phyloP scores from a whole-genome alignment of 2,113 vertebrate genomes.

The Colossoma macropomum region DNA sequence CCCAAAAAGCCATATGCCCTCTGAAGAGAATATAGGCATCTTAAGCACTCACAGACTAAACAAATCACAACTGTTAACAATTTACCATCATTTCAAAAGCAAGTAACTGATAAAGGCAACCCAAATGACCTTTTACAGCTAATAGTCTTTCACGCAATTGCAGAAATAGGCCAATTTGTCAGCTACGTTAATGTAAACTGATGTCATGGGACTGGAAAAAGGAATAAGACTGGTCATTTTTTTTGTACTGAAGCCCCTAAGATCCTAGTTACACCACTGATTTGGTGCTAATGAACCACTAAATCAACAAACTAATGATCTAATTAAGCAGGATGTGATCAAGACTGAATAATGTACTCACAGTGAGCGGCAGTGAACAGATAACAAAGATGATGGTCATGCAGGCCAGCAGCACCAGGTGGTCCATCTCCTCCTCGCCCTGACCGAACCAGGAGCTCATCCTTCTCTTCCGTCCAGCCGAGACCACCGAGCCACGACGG shows the following conservation, averaged over 20 bases:
- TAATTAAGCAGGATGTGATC: neutral
- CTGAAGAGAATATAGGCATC: neutral
- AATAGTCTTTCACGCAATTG: neutral
- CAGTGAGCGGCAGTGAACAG: constrained; percentile 88
- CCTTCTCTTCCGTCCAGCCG: constrained; percentile 67
- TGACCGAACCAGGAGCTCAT: constrained; percentile 74
- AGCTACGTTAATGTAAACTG: constrained; percentile 2
- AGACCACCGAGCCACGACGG: constrained; percentile 72
- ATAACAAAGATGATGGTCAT: constrained; percentile 87
- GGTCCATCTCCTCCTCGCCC: constrained; percentile 85
- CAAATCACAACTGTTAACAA: constrained; percentile 32
- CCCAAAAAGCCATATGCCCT: neutral
- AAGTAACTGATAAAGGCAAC: neutral
- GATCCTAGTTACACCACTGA: neutral
- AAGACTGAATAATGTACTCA: constrained; percentile 71
- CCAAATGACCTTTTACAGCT: neutral
- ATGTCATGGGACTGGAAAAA: neutral
- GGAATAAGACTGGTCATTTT: neutral
- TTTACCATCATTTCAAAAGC: constrained; percentile 30
- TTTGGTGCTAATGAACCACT: neutral
- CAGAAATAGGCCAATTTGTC: neutral
- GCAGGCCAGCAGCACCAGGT: constrained; percentile 84
- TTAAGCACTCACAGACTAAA: constrained; percentile 10
- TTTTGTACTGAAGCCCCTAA: neutral
- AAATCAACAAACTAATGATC: neutral